Base-by-base conservation (phyloP, 2,888 invertebrate genomes). In the Cataglyphis altisquamis region DNA sequence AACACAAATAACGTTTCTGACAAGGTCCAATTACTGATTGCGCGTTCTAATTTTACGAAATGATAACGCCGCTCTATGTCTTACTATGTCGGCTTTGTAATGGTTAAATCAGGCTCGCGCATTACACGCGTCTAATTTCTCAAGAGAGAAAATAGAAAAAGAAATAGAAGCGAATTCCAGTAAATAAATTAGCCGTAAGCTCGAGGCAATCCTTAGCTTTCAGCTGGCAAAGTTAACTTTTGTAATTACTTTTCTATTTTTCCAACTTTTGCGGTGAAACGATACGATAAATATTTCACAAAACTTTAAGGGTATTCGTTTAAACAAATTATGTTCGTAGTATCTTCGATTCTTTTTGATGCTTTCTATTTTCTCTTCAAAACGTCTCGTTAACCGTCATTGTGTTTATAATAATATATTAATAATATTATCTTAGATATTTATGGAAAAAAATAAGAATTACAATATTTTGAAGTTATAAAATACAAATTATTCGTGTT, bases 131-230 rank as follows among this genome's bases (percentile, higher is more conserved):
- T 72, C 32, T 63, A 81, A 66, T 63, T 68, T 64, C 63, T 62
- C 21, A 41, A 83, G 39, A 78, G 55, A 62, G 63, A 68, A 83
- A 83, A 77, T 68, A 41, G 52, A 52, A 63, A 78, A 55, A 63
- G 78, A 39, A 83, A 45, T 5, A n/a, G 25, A 52, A 78, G 52
- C 68, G 41, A 45, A 78, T 74, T 60, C 48, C 39, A n/a, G 41
- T 32, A 52, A 77, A 83, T 68, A 63, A 78, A 83, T 83, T 70
- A 78, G 77, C 60, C 67, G 60, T 36, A 18, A 64, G 41, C 29
- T 64, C 41, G 15, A 48, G 67, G 60, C 41, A 29, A 55, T 55
- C n/a, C 25, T 25, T 29, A 25, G 67, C 67, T 82, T 72, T 78
- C 68, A 39, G 12, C 9, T 41, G 55, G n/a, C 25, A n/a, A 68